Evolutionary conservation across 2,113 vertebrate genomes (phyloP).

Genomic region (Sisor rabdophorus): DNA sequence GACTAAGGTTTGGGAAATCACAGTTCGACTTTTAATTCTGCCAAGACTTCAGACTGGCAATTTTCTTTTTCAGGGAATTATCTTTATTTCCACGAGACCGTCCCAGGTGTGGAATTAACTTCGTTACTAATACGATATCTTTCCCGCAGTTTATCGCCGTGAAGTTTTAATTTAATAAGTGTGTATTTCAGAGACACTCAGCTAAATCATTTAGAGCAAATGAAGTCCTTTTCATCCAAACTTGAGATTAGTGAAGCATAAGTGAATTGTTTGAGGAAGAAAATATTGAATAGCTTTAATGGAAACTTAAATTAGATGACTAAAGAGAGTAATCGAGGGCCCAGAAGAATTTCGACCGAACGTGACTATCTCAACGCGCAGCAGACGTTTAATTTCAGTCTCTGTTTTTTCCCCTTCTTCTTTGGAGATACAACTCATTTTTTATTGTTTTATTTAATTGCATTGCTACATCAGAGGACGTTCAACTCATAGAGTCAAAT

Average conservation of each 20-base stretch:
- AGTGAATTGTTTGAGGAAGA: slow-evolving; percentile 66
- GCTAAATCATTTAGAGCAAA: slow-evolving; percentile 60
- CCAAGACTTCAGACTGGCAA: slow-evolving; percentile 62
- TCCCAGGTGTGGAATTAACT: slow-evolving; percentile 68
- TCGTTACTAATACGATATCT: slow-evolving; percentile 62
- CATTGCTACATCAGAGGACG: slow-evolving; percentile 22
- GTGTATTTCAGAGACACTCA: slow-evolving; percentile 57
- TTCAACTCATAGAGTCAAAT: slow-evolving; percentile 25
- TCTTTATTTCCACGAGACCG: slow-evolving; percentile 52
- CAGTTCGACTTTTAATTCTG: slow-evolving; percentile 66
- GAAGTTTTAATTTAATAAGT: slow-evolving; percentile 63
- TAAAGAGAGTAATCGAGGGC: slow-evolving; percentile 48
- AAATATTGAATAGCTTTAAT: slow-evolving; percentile 62
- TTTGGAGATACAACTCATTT: slow-evolving; percentile 42
- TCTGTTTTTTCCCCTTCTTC: slow-evolving; percentile 14
- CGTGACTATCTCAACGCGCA: slow-evolving; percentile 57
- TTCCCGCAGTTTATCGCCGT: slow-evolving; percentile 63
- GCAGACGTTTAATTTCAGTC: slow-evolving; percentile 49
- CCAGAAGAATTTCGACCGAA: slow-evolving; percentile 55
- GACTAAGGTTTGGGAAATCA: slow-evolving; percentile 63
- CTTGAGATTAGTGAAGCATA: slow-evolving; percentile 65
- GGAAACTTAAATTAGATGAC: slow-evolving; percentile 62
- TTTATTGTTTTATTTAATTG: slow-evolving; percentile 42
- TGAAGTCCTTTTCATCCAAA: slow-evolving; percentile 64
- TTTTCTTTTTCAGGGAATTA: slow-evolving; percentile 59